Conservation (phyloP, 2,888 invertebrate genomes). For the Oligia strigilis region DNA sequence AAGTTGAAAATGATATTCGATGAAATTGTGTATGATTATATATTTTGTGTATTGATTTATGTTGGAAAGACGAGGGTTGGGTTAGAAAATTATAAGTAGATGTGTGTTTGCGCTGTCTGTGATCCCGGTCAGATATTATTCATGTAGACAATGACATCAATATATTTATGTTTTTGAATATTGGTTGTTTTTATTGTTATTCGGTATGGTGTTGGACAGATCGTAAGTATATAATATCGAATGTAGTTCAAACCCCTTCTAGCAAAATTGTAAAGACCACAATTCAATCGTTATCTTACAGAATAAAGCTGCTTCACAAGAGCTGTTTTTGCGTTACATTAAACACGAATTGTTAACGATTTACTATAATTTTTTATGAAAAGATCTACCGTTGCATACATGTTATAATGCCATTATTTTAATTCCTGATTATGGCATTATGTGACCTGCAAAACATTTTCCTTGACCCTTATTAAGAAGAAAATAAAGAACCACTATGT, state of each 20-base stretch:
- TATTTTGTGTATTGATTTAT: constrained; percentile 62
- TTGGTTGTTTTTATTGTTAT: constrained; percentile 1
- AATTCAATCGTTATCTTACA: neutral
- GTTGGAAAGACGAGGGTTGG: constrained; percentile 24
- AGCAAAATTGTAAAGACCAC: neutral
- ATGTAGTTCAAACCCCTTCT: neutral
- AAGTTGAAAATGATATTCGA: constrained; percentile 65
- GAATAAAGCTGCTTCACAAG: neutral
- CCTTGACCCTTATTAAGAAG: constrained; percentile 12
- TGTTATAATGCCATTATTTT: neutral
- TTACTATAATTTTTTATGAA: no score
- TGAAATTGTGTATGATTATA: constrained; percentile 59
- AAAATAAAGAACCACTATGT: constrained; percentile 7
- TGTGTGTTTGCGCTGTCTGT: constrained; percentile 21
- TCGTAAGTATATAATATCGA: neutral
- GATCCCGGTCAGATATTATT: constrained; percentile 18
- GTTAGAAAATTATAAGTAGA: constrained; percentile 13
- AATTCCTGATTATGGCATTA: neutral
- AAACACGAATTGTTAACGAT: neutral
- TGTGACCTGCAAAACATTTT: neutral
- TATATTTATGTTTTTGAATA: neutral
- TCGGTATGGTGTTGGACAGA: neutral
- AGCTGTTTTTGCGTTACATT: neutral
- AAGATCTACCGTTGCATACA: neutral
- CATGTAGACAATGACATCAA: neutral